Evolutionary conservation across 2,888 invertebrate genomes (phyloP), one percentile per base, ranked within the genome.

Genomic region (Drosophila melanosoma): DNA sequence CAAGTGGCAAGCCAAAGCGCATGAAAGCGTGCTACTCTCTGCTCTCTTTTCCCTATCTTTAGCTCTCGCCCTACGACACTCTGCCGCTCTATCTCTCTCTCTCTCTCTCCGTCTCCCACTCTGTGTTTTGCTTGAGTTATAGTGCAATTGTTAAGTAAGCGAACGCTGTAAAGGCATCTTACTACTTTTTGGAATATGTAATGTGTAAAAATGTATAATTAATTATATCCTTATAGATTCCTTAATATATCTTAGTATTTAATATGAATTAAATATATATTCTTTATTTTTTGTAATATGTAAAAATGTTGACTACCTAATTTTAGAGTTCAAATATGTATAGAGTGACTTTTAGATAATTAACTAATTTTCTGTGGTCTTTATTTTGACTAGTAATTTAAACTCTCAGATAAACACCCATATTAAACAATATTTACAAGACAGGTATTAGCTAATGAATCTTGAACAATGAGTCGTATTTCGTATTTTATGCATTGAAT

Each of bases 1-100:
- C 87, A 88, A 87, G 89, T 86, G 89, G 65, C 82, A 82, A 68
- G 72, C 69, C 74, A 61, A 81, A 70, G 74, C 83, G 82, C 86
- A 75, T 48, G 66, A 85, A 76, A 80, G 86, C 76, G 60, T 77
- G 81, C 76, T 70, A 57, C 66, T 45, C 15, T 15, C 20, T 45
- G 17, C 4, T 29, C 29, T 29, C 29, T 52, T 59, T 62, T 36
- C n/a, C 51, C 1, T 1, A 35, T 48, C 42, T 54, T 58, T 49
- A 65, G 56, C 56, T 69, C 59, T 65, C 42, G 68, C 40, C 57
- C 63, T 65, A 45, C 35, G 7, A 10, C 53, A 11, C 23, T 26
- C 59, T 42, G 53, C 15, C 48, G 49, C 58, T 48, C 26, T 23
- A 48, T 20, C 74, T 53, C 54, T 65, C 38, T 26, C 45, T 51